Base-by-base conservation (phyloP, 2,888 invertebrate species). In the Chalcosyrphus nemorum region DNA sequence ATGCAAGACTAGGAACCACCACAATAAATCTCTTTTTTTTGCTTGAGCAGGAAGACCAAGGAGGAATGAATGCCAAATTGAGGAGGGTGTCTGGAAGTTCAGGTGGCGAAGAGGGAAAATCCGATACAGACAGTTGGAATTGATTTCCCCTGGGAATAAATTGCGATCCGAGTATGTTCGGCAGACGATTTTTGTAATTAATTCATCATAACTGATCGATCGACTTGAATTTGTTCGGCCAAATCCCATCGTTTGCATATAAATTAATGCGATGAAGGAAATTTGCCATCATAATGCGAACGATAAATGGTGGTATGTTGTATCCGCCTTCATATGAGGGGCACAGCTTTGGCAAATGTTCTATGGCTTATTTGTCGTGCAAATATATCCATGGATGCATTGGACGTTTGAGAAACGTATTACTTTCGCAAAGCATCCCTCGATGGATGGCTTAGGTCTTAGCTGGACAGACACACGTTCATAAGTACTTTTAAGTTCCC, bases 161-260 rank as follows among this genome's bases (percentile, higher is more conserved):
- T 56, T n/a, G 11, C 24, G 38, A 50, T 54, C 52, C 19, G 47
- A 56, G 32, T 57, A 41, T 50, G 29, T 52, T 52, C 11, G 57
- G 38, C 47, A 45, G 47, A 27, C 13, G 57, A 24, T n/a, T 41
- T 6, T 13, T 27, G 52, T 61, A 82, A 82, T 82, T 82, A 82
- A 72, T 77, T 77, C 50, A 61, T 66, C 66, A 77, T 66, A 72
- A 50, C 43, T 77, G 82, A 82, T 82, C 82, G 72, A 82, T 82
- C 29, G 56, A 72, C 29, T 43, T 38, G 38, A 59, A 81, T 81
- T 81, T 81, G n/a, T 66, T 59, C 52, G n/a, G 6, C 19, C n/a
- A 68, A 74, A 61, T 54, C 45, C 52, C 19, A 41, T 61, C 50
- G 65, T 65, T 78, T 52, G 52, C 61, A 61, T 68, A 24, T 32